Percentiles rank a stretch among this genome's conserved stretches.
These are phyloP conservation scores for Opisthocomus hoazin DNA, from an alignment of 2,113 vertebrate genomes.

Conservation along the genomic window DNA sequence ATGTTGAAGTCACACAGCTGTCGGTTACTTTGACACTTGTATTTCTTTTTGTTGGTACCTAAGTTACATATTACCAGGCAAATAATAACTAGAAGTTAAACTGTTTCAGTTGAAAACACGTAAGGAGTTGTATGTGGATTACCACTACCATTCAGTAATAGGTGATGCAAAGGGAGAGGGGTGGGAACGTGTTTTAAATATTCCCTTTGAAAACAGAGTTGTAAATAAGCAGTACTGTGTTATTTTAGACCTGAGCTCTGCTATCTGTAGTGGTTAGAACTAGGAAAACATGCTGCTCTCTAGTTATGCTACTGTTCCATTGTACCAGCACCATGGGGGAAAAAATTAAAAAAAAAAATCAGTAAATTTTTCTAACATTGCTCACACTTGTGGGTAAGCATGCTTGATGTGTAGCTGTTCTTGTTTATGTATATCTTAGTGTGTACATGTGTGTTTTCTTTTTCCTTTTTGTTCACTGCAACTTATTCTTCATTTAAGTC, in stretches of 20 bases:
- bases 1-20: background rate
- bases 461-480: slow-evolving; percentile 54
- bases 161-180: slow-evolving; percentile 46
- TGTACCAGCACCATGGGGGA: slow-evolving; percentile 58
- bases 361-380: slow-evolving; percentile 55
- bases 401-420: slow-evolving; percentile 63
- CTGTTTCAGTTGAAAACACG: slow-evolving; percentile 53
- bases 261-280: slow-evolving; percentile 65
- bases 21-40: background rate
- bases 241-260: slow-evolving; percentile 66
- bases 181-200: slow-evolving; percentile 63
- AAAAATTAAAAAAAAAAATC: background rate
- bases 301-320: slow-evolving; percentile 62
- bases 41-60: background rate
- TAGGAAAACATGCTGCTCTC: slow-evolving; percentile 69
- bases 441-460: slow-evolving; percentile 46
- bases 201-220: slow-evolving; percentile 57
- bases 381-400: slow-evolving; percentile 55
- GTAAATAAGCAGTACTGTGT: slow-evolving; percentile 70
- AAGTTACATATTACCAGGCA: slow-evolving; percentile 17
- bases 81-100: slow-evolving; percentile 43
- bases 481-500: slow-evolving; percentile 52
- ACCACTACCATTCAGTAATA: slow-evolving; percentile 40
- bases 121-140: slow-evolving; percentile 44
- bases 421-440: slow-evolving; percentile 55